These are phyloP conservation scores for Chymomyza costata DNA, from an alignment of 1,140 invertebrate species.

Conservation along the genomic window DNA sequence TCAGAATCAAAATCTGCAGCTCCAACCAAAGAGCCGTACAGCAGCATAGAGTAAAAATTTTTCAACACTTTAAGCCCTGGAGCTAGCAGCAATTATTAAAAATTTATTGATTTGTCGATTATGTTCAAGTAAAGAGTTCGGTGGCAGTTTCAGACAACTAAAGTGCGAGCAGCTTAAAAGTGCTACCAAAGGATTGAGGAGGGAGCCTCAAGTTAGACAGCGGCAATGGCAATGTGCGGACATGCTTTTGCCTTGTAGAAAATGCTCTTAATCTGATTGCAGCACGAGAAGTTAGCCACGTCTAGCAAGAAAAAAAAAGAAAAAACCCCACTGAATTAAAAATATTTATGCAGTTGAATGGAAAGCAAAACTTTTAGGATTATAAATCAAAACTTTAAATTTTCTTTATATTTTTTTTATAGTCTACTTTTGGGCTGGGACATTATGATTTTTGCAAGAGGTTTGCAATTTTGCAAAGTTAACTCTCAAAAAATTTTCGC, in stretches of 20 bases:
- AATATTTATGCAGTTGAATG: conserved; percentile 69
- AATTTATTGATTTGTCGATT: conserved; percentile 64
- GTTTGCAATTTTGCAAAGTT: no score
- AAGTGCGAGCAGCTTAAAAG: no score
- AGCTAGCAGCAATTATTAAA: conserved; percentile 64
- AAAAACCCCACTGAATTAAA: conserved; percentile 43
- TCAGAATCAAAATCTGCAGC: conserved; percentile 52
- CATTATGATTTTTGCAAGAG: no score
- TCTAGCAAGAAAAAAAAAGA: not conserved
- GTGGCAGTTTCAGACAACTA: no score
- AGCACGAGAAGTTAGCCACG: conserved; percentile 41
- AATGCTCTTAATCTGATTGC: conserved; percentile 72
- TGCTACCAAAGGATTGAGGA: no score
- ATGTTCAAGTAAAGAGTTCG: conserved; percentile 27
- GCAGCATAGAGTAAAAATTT: no score
- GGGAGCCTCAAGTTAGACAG: conserved; percentile 18
- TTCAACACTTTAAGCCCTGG: conserved; percentile 44
- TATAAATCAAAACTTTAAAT: conserved; percentile 72
- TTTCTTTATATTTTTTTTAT: conserved; percentile 44
- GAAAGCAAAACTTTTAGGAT: conserved; percentile 48
- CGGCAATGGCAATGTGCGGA: conserved; percentile 6
- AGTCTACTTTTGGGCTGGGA: not conserved
- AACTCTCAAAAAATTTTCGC: no score
- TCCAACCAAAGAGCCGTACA: conserved; percentile 57
- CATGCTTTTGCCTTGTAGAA: conserved; percentile 18